Evolutionary conservation across 37 sponge, comb jelly and placozoan species (phyloP).

Genomic region (Crambe crambe): DNA sequence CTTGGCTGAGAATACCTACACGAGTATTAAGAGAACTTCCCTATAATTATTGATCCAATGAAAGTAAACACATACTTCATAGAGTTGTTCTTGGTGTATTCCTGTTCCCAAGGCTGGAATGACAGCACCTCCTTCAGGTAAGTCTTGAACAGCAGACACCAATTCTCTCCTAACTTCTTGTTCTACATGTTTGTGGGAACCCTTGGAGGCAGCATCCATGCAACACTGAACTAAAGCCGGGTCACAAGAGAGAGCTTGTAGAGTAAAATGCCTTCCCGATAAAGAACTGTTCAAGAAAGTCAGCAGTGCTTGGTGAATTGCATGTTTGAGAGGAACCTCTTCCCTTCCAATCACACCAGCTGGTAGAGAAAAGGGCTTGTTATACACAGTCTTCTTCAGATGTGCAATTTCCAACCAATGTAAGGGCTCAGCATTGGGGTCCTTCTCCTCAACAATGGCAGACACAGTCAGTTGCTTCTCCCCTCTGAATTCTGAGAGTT

Average conservation of each 20-base stretch:
- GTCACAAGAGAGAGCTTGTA: not conserved
- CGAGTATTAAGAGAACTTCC: not conserved
- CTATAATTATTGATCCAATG: not conserved
- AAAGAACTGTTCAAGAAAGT: not conserved
- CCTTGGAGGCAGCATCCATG: not conserved
- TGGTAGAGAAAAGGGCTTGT: conserved; percentile 64
- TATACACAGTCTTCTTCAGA: conserved; percentile 64
- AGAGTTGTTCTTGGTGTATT: not conserved
- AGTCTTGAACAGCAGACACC: not conserved
- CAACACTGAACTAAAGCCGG: not conserved
- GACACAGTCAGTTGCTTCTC: conserved; percentile 53
- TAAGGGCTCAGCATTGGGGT: conserved; percentile 74
- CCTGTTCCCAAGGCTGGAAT: conserved; percentile 7
- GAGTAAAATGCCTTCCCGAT: not conserved
- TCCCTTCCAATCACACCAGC: not conserved
- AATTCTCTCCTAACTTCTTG: not conserved
- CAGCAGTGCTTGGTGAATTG: not conserved
- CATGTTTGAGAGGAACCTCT: not conserved
- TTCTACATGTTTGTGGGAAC: not conserved
- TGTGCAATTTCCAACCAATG: conserved; percentile 70
- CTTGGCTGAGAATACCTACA: conserved; percentile 23
- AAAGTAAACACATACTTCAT: conserved; percentile 4
- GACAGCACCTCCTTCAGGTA: not conserved
- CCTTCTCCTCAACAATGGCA: conserved; percentile 38
- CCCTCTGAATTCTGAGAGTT: conserved; percentile 47